These are phyloP conservation scores for Zaprionus kolodkinae DNA, from an alignment of 1,140 invertebrate genomes.

Conservation along the genomic window DNA sequence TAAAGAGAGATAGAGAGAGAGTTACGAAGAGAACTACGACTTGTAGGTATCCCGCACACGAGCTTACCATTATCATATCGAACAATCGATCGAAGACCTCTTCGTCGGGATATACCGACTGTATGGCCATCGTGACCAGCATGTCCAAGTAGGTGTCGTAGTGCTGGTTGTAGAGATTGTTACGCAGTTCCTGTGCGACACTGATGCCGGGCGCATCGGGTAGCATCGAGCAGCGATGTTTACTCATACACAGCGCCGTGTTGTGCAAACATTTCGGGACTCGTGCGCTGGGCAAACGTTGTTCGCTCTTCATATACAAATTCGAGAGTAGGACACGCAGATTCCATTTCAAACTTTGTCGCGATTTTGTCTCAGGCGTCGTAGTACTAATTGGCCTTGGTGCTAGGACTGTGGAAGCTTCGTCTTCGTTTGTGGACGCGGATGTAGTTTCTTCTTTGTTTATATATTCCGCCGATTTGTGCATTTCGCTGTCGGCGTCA, in stretches of 20 bases:
- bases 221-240: constrained; percentile 55
- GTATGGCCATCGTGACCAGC: constrained; percentile 53
- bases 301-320: constrained; percentile 59
- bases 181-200: constrained; percentile 43
- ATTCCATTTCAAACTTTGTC: constrained; percentile 49
- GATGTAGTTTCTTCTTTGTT: not conserved
- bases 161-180: constrained; percentile 52
- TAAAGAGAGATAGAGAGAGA: not conserved
- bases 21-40: not conserved
- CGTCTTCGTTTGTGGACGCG: not conserved
- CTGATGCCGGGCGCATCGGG: constrained; percentile 59
- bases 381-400: not conserved
- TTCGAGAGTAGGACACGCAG: constrained; percentile 63
- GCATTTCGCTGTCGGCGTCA: constrained; percentile 19
- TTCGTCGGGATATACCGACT: constrained; percentile 61
- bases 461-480: constrained; percentile 3
- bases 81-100: constrained; percentile 51
- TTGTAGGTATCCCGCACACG: not conserved
- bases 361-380: not conserved
- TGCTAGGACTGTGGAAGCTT: not conserved
- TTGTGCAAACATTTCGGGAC: constrained; percentile 65
- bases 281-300: constrained; percentile 50
- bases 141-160: constrained; percentile 69
- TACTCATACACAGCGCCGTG: constrained; percentile 46
- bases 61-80: constrained; percentile 61